Evolutionary conservation across 92 coral and sea anemone species (phyloP), one percentile per base, ranked within the genome.

Genomic region (Umimayanthus kanabou): DNA sequence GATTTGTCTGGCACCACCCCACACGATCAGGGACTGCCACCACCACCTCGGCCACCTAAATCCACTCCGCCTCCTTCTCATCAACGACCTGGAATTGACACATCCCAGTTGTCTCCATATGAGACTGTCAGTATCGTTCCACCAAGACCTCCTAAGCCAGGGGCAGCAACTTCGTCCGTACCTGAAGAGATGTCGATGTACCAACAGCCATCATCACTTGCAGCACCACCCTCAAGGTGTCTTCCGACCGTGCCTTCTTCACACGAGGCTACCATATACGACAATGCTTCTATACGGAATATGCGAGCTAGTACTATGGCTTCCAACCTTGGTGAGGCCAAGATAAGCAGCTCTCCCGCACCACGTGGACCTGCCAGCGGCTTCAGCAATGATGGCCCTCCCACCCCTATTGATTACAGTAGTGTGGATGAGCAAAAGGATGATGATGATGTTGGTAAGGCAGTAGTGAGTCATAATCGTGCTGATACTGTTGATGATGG

Each of bases 401-500:
- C 15, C 77, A 83, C 87, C 43, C 77, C 87, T 2, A 83, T 83
- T 45, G 87, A 83, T 83, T 45, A 83, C 87, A 83, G 87, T 20
- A 33, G 55, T 40, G 87, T 70, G 73, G 77, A 72, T 69, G 77
- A 9, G 13, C 23, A 14, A 69, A 67, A 22, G 67, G 42, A 70
- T 45, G 15, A 14, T 26, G 39, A 70, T 43, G 78, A 45, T 28
- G 87, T 70, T 83, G 87, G 87, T 83, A 83, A 83, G 79, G 43
- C 23, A 9, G 76, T 28, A 67, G 26, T 83, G 78, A 70, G 70
- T 61, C 74, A 81, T 39, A 16, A n/a, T 80, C 71, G 26, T 43
- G 57, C 23, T 69, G 86, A 85, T 43, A 94, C 89, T 69, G 91
- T 91, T 76, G 98, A 95, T 90, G 92, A 95, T 22, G 98, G 98